Evolutionary conservation across 2,113 vertebrate species (phyloP).

Genomic region (Heliornis fulica): DNA sequence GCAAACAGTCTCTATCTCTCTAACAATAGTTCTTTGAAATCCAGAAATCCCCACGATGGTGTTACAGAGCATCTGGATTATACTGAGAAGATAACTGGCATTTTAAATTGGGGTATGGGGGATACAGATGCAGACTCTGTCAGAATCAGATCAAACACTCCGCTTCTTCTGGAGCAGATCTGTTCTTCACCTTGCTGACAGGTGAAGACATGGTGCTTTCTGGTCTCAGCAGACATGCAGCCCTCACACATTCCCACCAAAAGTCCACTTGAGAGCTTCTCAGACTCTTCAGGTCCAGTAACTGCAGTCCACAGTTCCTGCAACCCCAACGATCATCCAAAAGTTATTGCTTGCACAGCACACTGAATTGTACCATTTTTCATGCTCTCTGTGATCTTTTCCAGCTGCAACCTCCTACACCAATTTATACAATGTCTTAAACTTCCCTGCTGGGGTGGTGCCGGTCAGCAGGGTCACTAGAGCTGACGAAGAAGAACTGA

Average conservation of each 20-base stretch:
- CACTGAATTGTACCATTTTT: neutral
- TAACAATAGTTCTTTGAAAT: neutral
- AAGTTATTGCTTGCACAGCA: neutral
- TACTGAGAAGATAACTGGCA: neutral
- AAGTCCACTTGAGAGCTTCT: neutral
- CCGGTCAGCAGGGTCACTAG: slow-evolving; percentile 79
- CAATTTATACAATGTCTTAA: slow-evolving; percentile 81
- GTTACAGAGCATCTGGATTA: neutral
- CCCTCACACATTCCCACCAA: neutral
- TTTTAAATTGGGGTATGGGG: neutral
- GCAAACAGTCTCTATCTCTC: neutral
- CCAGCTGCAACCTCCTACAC: slow-evolving; percentile 74
- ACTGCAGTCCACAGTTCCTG: neutral
- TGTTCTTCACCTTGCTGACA: neutral
- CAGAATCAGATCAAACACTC: neutral
- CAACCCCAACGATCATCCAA: neutral
- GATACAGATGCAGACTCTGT: neutral
- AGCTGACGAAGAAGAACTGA: slow-evolving; percentile 81
- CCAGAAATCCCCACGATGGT: neutral
- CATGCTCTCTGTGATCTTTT: neutral
- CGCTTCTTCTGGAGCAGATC: neutral
- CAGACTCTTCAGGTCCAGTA: neutral
- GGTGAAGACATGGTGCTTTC: neutral
- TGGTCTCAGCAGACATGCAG: neutral
- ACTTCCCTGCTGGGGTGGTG: slow-evolving; percentile 86